Evolutionary conservation across 2,797 vertebrate species (phyloP).

Genomic region (Chelidonichthys spinosus): DNA sequence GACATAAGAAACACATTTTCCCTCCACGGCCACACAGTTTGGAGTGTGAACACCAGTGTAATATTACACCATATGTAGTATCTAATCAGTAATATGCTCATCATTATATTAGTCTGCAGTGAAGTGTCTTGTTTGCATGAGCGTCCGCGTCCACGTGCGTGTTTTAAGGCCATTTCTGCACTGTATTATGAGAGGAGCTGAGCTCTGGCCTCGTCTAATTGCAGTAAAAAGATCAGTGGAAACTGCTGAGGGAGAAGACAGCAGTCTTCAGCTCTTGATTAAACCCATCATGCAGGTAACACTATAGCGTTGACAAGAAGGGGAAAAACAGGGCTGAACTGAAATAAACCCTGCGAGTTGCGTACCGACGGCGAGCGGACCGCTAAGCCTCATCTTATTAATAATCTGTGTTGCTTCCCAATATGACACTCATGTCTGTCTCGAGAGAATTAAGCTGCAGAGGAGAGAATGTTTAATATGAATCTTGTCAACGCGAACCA

Average conservation of each 20-base stretch:
- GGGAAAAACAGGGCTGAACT: slow-evolving; percentile 21
- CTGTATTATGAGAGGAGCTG: slow-evolving; percentile 44
- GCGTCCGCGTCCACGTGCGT: slow-evolving; percentile 13
- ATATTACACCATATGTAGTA: slow-evolving; percentile 5
- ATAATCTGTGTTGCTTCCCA: slow-evolving; percentile 28
- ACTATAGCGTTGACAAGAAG: slow-evolving; percentile 23
- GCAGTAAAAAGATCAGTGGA: slow-evolving; percentile 57
- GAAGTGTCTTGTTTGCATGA: slow-evolving; percentile 1
- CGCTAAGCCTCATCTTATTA: slow-evolving; percentile 23
- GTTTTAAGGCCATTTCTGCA: slow-evolving; percentile 20
- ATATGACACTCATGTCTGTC: slow-evolving; percentile 4
- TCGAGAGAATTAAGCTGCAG: slow-evolving; percentile 13
- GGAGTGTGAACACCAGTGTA: slow-evolving; percentile 7
- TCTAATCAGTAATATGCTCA: slow-evolving; percentile 24
- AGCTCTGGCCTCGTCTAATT: slow-evolving; percentile 61
- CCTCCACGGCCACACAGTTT: slow-evolving; percentile 1
- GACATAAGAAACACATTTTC: background rate
- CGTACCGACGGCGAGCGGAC: background rate
- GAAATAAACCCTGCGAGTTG: slow-evolving; percentile 33
- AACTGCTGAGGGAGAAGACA: slow-evolving; percentile 45
- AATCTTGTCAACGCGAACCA: background rate
- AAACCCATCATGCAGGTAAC: slow-evolving; percentile 47
- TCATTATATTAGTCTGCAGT: slow-evolving; percentile 25
- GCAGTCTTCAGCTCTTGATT: slow-evolving; percentile 52
- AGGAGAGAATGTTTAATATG: slow-evolving; percentile 5